Evolutionary conservation across 30 jellyfish, hydroid and myxozoan genomes (phyloP), one percentile per base, ranked within the genome.

Genomic region (Aurelia aurita complex sp. Pacific): DNA sequence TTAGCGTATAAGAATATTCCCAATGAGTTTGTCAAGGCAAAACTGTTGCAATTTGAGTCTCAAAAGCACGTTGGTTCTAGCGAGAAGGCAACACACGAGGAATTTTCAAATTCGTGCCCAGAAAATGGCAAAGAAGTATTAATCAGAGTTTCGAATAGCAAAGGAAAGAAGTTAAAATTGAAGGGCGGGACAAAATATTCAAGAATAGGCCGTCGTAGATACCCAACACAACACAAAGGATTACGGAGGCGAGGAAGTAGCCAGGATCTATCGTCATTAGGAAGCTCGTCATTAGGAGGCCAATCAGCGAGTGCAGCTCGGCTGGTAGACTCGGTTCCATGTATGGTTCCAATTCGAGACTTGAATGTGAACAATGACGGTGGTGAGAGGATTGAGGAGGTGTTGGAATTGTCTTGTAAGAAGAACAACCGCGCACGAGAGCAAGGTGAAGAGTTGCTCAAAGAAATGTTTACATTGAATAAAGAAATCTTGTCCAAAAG

Each of bases 371-470:
- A 61, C 32, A 17, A 9, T 29, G 7, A 19, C 7, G 36, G 12
- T 18, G 57, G 53, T 8, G 57, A 68, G 57, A 33, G 36, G 23
- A 40, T 16, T 42, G 29, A 67, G 0, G 36, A 23, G 77, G 5
- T 17, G 15, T 15, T 67, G 19, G 43, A 67, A 67, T 2, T 40
- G 43, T 32, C n/a, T 15, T 17, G 15, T 2, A 71, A 16, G 38
- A 46, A 71, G 81, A 11, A 11, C 29, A 74, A 74, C 17, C 42
- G 38, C 10, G 71, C 60, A 3, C 5, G 74, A 12, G 87, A 73
- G 64, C 78, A 77, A 53, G 93, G 87, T 3, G 85, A 84, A 42
- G 93, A 84, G 40, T 75, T 84, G 16, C 82, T 84, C 63, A 77
- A 84, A 29, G 66, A 84, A 74, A 84, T 84, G 87, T 35, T 84